These are phyloP conservation scores for Montipora sp. DNA, from an alignment of 64 coral and sea anemone species.

Conservation along the genomic window DNA sequence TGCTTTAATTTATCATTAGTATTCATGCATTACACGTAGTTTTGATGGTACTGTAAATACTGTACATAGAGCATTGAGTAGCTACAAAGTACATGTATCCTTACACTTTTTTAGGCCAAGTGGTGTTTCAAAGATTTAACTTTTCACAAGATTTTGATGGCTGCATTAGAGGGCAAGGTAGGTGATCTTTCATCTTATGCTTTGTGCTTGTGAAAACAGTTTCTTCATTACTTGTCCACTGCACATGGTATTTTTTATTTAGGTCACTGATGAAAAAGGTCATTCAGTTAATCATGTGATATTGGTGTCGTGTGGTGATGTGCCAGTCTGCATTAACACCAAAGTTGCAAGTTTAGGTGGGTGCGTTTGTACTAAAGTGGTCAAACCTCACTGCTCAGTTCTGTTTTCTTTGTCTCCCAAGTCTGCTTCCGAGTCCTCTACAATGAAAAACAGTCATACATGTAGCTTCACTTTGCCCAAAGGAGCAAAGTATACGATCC, in stretches of 20 bases:
- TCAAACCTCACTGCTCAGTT: not conserved
- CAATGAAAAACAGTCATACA: too few relatives aligned
- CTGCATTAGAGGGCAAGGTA: constrained; percentile 15
- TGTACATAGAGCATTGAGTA: too few relatives aligned
- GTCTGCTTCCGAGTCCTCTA: too few relatives aligned
- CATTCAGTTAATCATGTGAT: not conserved
- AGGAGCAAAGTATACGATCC: too few relatives aligned
- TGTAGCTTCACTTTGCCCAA: too few relatives aligned
- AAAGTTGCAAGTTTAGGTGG: constrained; percentile 24
- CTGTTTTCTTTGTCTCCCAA: too few relatives aligned
- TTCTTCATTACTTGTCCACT: not conserved
- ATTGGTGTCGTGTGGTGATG: not conserved
- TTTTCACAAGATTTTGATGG: constrained; percentile 14
- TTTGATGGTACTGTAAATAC: too few relatives aligned
- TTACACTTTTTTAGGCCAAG: constrained; percentile 1
- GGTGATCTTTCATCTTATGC: not conserved
- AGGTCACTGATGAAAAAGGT: constrained; percentile 33
- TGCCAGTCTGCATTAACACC: constrained; percentile 24
- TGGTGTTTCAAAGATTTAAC: constrained; percentile 39
- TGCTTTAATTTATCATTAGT: too few relatives aligned
- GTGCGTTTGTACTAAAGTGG: not conserved
- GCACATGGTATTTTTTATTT: not conserved
- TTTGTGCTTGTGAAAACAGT: not conserved
- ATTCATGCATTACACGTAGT: too few relatives aligned
- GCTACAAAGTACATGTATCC: too few relatives aligned